Evolutionary conservation across 2,888 invertebrate species (phyloP).

Genomic region (Caenorhabditis plicata): DNA sequence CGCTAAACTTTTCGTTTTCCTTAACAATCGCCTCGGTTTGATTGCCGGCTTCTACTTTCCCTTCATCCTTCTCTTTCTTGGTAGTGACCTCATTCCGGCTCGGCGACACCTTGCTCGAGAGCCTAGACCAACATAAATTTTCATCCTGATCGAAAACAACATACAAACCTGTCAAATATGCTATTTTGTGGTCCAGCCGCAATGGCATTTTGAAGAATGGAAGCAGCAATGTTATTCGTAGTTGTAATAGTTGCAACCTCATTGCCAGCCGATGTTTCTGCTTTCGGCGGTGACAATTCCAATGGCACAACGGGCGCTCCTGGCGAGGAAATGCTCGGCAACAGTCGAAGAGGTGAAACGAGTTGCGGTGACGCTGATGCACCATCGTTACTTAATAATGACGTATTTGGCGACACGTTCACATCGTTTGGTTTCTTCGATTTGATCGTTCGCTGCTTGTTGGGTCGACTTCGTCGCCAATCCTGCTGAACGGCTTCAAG

Average conservation of each 20-base stretch:
- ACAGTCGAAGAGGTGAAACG: conserved; percentile 8
- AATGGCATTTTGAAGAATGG: conserved; percentile 22
- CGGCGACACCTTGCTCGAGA: conserved; percentile 21
- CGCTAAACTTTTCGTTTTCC: conserved; percentile 26
- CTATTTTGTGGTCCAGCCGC: conserved; percentile 34
- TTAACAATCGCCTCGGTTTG: conserved; percentile 7
- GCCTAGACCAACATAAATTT: conserved; percentile 5
- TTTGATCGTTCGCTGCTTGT: conserved; percentile 21
- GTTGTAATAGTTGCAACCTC: conserved; percentile 13
- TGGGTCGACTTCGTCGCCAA: conserved; percentile 59
- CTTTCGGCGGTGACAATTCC: background rate
- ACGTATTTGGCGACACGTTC: conserved; percentile 5
- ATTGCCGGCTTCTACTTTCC: too few species aligned
- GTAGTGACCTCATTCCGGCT: background rate
- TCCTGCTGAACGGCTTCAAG: conserved; percentile 63
- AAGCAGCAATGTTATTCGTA: conserved; percentile 24
- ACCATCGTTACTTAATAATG: conserved; percentile 2
- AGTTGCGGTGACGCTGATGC: background rate
- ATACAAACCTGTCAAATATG: conserved; percentile 30
- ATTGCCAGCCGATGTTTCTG: too few species aligned
- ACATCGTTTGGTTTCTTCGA: background rate
- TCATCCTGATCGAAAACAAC: background rate
- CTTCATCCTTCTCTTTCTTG: conserved; percentile 18
- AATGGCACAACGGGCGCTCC: background rate
- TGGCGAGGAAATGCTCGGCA: conserved; percentile 11